Evolutionary conservation across 2,113 vertebrate genomes (phyloP), one percentile per base, ranked within the genome.

Genomic region (Phalacrocorax pelagicus): DNA sequence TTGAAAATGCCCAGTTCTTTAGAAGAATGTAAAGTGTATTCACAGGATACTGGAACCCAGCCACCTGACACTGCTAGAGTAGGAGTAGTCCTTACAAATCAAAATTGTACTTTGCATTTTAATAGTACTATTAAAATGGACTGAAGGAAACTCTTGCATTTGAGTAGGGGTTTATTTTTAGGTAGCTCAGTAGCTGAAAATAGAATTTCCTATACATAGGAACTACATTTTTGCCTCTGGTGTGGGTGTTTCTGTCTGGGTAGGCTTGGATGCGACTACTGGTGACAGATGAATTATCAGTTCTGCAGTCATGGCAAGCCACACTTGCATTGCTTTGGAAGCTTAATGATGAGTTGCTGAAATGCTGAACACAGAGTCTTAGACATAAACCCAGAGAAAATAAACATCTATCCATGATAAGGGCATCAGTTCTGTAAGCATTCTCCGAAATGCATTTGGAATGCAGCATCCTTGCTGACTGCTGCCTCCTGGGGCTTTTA

Each of bases 321-420:
- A 86, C 82, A 73, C 62, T 88, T 75, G 34, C 44, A 78, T 80
- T 24, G 3, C 11, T 2, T 88, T 52, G 81, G 88, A 78, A 62
- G 59, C 10, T 17, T 93, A 92, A 93, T 10, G 32, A 88, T 32
- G 46, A 96, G 42, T 61, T 72, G 70, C 70, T 96, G 95, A 96
- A 97, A 97, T 86, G 83, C 86, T 91, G 58, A 92, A 55, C 36
- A 36, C 63, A 23, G 51, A 83, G 67, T 67, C 82, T 70, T 59
- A 94, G 93, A 94, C 44, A 59, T 34, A 92, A 73, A 55, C 85
- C 84, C 71, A 93, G 88, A 67, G 61, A 96, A 98, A 97, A 96
- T 70, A 94, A 92, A 69, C 82, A 90, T 44, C 80, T 80, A 30
- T 92, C 88, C 42, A 20, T 91, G 57, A 63, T 86, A 90, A 51